Base-by-base conservation (phyloP, 2,888 invertebrate genomes). In the Noctua pronuba region DNA sequence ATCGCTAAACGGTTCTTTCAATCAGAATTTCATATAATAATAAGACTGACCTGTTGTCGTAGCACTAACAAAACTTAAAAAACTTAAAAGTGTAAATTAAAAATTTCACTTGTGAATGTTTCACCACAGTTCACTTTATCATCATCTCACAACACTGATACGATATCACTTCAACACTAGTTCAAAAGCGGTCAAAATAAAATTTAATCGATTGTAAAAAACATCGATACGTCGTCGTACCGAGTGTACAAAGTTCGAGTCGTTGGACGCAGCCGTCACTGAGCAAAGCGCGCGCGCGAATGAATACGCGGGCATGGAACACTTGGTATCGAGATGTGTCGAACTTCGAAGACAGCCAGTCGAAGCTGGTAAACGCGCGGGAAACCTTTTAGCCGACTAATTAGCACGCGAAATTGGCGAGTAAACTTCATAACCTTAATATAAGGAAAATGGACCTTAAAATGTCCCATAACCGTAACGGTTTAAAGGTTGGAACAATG, bases 261-360 rank as follows among this genome's bases (percentile, higher is more conserved):
- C 89, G 89, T 86, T 87, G 80, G 87, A 93, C 92, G 90, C 95
- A 92, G 89, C 95, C 95, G 93, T 87, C 92, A 88, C 91, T 90
- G 88, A 87, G 92, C 91, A 92, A 90, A 92, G 94, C 95, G 91
- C 92, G 92, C 93, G 93, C 94, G 92, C 94, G 95, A 96, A 95
- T 96, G 96, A 95, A 93, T 94, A 90, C 88, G 79, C 68, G 62
- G 64, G 71, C 81, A 73, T 82, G 82, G 75, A 69, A 80, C 77
- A 80, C 83, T 84, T 73, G 74, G 65, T 76, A 82, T 85, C 84
- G 87, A 86, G 83, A 84, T 87, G 82, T 86, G 83, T 83, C 75
- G 84, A 88, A 85, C 78, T 75, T 79, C 69, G 74, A 86, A 85
- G 85, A 85, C 88, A 81, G 88, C 82, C 79, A 84, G 86, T 81